These are phyloP conservation scores for Athalia circularis DNA, from an alignment of 2,888 invertebrate species.

Conservation along the genomic window DNA sequence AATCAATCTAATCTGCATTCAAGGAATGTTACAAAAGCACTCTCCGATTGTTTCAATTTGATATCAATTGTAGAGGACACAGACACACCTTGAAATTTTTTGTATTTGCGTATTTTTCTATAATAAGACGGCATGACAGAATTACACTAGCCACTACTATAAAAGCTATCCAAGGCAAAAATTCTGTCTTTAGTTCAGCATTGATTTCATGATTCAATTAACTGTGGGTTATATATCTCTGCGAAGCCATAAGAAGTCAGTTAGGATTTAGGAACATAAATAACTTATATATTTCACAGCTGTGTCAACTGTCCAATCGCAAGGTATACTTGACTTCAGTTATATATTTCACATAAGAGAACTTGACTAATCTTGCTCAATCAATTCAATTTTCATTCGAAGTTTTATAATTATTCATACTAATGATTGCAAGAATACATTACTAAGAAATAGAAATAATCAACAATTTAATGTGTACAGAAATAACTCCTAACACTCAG, in stretches of 20 bases:
- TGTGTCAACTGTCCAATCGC: neutral
- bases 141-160: conserved; percentile 45
- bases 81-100: conserved; percentile 61
- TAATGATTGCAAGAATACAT: too few species aligned
- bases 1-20: neutral
- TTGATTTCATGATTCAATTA: conserved; percentile 64
- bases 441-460: too few species aligned
- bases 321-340: neutral
- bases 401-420: too few species aligned
- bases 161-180: conserved; percentile 1
- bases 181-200: conserved; percentile 48
- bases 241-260: conserved; percentile 60
- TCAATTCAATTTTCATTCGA: too few species aligned
- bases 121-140: conserved; percentile 62
- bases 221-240: conserved; percentile 27
- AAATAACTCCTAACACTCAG: too few species aligned
- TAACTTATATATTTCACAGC: conserved; percentile 22
- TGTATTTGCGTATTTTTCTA: conserved; percentile 63
- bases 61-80: neutral
- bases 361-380: neutral
- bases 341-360: neutral
- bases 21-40: neutral
- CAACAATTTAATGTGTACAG: too few species aligned
- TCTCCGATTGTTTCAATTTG: neutral
- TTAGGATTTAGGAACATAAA: conserved; percentile 22